Conservation (phyloP, 2,113 vertebrate species). For the Ophthalmolycus amberensis region DNA sequence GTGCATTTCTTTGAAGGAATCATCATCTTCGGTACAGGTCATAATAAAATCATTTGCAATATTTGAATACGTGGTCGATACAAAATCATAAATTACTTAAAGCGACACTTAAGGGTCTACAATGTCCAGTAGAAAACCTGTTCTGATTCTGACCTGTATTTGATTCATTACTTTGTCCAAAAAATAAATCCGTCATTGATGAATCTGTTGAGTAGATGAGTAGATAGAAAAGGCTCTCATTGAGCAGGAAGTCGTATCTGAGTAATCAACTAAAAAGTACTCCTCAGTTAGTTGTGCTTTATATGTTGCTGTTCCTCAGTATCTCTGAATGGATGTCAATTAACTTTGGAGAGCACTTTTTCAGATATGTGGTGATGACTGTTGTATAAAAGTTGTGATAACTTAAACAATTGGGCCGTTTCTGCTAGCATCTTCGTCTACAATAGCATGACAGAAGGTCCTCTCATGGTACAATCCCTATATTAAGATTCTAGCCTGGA, state of each 20-base stretch:
- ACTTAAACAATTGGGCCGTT: neutral
- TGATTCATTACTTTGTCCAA: slow-evolving; percentile 21
- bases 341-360: slow-evolving; percentile 13
- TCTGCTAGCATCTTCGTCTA: neutral
- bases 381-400: neutral
- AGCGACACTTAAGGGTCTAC: neutral
- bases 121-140: neutral
- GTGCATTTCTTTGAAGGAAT: slow-evolving; percentile 15
- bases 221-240: neutral
- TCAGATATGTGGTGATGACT: slow-evolving; percentile 1
- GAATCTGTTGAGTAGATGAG: slow-evolving; percentile 7
- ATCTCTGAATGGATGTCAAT: slow-evolving; percentile 8
- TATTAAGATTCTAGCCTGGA: neutral
- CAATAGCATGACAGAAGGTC: slow-evolving; percentile 7
- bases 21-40: neutral
- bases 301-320: neutral
- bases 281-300: slow-evolving; percentile 4
- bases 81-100: slow-evolving; percentile 39
- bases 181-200: slow-evolving; percentile 14
- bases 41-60: slow-evolving; percentile 2
- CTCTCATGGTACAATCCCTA: slow-evolving; percentile 1
- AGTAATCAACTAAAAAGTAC: neutral
- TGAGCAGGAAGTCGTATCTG: slow-evolving; percentile 2
- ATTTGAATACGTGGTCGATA: neutral
- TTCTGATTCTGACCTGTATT: neutral